phyloP scores from a whole-genome alignment of 2,113 vertebrate genomes.

The Mola mola region DNA sequence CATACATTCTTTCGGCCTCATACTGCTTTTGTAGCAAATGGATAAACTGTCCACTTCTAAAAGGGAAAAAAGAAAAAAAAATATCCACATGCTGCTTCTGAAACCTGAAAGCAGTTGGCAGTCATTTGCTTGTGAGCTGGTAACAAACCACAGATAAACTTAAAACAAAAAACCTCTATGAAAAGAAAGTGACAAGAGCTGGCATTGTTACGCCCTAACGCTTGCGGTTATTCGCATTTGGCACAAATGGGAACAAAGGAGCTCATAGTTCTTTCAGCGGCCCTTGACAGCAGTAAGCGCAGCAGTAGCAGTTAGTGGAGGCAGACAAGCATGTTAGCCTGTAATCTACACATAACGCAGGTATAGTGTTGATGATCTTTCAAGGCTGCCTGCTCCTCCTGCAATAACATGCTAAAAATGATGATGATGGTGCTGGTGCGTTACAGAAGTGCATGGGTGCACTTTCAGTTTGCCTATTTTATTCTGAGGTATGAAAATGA shows the following conservation, averaged over 20 bases:
- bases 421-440: not conserved
- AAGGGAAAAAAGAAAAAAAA: slow-evolving; percentile 2
- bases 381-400: not conserved
- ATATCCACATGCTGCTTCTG: not conserved
- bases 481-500: slow-evolving; percentile 45
- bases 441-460: too few species aligned
- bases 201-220: not conserved
- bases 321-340: slow-evolving; percentile 18
- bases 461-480: too few species aligned
- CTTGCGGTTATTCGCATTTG: slow-evolving; percentile 14
- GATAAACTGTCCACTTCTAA: not conserved
- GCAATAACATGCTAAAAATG: slow-evolving; percentile 3
- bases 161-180: slow-evolving; percentile 2
- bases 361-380: slow-evolving; percentile 17
- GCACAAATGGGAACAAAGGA: slow-evolving; percentile 22
- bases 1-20: not conserved
- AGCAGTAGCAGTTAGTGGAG: slow-evolving; percentile 5
- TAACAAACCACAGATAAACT: slow-evolving; percentile 23
- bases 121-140: too few species aligned
- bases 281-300: not conserved
- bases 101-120: slow-evolving; percentile 21
- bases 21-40: slow-evolving; percentile 2
- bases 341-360: not conserved
- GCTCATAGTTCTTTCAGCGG: slow-evolving; percentile 5
- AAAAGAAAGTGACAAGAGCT: slow-evolving; percentile 7